These are phyloP conservation scores for Popillia japonica DNA, from an alignment of 1,140 invertebrate genomes.

Conservation along the genomic window DNA sequence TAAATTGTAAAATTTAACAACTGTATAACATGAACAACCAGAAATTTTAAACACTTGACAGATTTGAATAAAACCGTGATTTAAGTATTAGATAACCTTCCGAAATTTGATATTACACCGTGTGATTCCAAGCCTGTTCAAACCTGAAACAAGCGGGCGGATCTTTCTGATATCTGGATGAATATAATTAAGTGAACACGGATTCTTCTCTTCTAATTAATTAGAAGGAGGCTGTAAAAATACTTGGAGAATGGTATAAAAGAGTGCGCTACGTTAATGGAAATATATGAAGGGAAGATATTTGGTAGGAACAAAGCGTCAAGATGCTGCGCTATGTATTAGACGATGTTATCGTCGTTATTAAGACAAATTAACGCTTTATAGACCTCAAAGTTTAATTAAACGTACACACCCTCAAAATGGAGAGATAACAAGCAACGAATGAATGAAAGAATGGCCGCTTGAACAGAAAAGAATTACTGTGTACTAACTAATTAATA, in stretches of 20 bases:
- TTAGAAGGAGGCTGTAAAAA: conserved; percentile 26
- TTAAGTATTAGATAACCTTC: not conserved
- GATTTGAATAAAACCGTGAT: no score
- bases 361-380: conserved; percentile 33
- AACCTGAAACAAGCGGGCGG: not conserved
- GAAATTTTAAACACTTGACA: no score
- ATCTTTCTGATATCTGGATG: not conserved
- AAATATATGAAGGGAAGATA: not conserved
- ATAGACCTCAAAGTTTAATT: conserved; percentile 15
- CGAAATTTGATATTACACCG: not conserved
- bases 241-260: conserved; percentile 12
- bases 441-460: not conserved
- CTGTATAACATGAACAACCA: no score
- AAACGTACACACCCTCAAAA: not conserved
- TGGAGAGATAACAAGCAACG: not conserved
- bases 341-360: conserved; percentile 17
- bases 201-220: conserved; percentile 31
- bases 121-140: not conserved
- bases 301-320: not conserved
- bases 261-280: not conserved
- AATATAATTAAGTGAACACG: conserved; percentile 26
- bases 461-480: no score
- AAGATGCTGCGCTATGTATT: not conserved
- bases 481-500: no score
- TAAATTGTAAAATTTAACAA: no score